Evolutionary conservation across 1,140 invertebrate species (phyloP).

Genomic region (Eueides isabella): DNA sequence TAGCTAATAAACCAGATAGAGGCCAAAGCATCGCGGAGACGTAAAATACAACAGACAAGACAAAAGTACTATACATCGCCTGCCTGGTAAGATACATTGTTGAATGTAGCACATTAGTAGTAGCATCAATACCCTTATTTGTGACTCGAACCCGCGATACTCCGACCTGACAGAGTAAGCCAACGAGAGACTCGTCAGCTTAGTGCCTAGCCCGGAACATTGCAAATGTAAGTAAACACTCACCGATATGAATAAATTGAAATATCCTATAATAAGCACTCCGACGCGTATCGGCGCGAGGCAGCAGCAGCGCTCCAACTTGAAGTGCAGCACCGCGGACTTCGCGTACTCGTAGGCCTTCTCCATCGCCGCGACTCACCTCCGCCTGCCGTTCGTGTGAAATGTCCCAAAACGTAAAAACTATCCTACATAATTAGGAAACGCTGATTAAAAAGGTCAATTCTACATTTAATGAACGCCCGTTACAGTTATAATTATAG

Average conservation of each 20-base stretch:
- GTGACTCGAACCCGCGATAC: too few relatives aligned
- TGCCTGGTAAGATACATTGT: too few relatives aligned
- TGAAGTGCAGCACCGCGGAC: slow-evolving; percentile 51
- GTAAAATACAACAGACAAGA: too few relatives aligned
- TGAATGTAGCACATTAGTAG: too few relatives aligned
- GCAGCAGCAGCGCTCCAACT: slow-evolving; percentile 58
- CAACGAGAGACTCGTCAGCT: too few relatives aligned
- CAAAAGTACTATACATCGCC: too few relatives aligned
- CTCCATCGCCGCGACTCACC: slow-evolving; percentile 45
- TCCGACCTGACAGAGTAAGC: too few relatives aligned
- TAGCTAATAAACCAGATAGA: too few relatives aligned
- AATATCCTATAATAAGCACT: slow-evolving; percentile 53
- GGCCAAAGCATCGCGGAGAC: too few relatives aligned
- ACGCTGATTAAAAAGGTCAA: slow-evolving; percentile 56
- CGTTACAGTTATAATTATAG: slow-evolving; percentile 41
- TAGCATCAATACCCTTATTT: neutral
- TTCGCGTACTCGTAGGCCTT: slow-evolving; percentile 53
- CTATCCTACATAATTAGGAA: slow-evolving; percentile 63
- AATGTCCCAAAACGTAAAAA: slow-evolving; percentile 50
- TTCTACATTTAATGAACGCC: slow-evolving; percentile 46
- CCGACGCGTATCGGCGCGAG: slow-evolving; percentile 55
- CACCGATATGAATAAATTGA: slow-evolving; percentile 60
- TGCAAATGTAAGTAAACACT: slow-evolving; percentile 31
- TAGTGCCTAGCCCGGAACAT: too few relatives aligned
- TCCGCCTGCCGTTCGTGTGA: slow-evolving; percentile 15